phyloP scores from a whole-genome alignment of 2,797 vertebrate species.

The Pantherophis alleghaniensis region DNA sequence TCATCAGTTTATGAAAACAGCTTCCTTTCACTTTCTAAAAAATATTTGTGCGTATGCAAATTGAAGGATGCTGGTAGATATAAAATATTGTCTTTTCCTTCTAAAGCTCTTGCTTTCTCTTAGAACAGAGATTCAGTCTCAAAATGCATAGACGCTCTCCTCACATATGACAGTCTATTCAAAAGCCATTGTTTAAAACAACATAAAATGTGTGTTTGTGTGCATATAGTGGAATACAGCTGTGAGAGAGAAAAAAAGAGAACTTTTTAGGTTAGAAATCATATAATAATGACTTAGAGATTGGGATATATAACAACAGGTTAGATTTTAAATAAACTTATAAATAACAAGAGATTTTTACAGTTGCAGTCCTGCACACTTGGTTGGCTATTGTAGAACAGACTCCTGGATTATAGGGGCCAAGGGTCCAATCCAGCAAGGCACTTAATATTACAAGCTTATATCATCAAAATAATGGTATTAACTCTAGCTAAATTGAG shows the following conservation, averaged over 20 bases:
- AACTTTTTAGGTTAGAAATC: neutral
- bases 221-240: neutral
- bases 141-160: slow-evolving; percentile 46
- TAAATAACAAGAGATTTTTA: neutral
- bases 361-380: neutral
- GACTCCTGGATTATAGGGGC: neutral
- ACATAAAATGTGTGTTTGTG: neutral
- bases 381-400: neutral
- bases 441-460: neutral
- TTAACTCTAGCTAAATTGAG: neutral
- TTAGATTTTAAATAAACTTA: neutral
- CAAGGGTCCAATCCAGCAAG: neutral
- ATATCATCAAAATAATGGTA: accelerated
- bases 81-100: slow-evolving; percentile 46
- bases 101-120: slow-evolving; percentile 50
- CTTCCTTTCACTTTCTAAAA: slow-evolving; percentile 57
- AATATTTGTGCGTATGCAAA: slow-evolving; percentile 50
- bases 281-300: neutral
- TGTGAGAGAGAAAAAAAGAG: neutral
- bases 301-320: neutral
- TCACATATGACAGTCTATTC: slow-evolving; percentile 4
- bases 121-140: slow-evolving; percentile 51
- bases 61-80: slow-evolving; percentile 55
- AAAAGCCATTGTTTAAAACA: neutral
- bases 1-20: slow-evolving; percentile 42